phyloP scores from a whole-genome alignment of 92 coral and sea anemone genomes.

The Palythoa caribaeorum region DNA sequence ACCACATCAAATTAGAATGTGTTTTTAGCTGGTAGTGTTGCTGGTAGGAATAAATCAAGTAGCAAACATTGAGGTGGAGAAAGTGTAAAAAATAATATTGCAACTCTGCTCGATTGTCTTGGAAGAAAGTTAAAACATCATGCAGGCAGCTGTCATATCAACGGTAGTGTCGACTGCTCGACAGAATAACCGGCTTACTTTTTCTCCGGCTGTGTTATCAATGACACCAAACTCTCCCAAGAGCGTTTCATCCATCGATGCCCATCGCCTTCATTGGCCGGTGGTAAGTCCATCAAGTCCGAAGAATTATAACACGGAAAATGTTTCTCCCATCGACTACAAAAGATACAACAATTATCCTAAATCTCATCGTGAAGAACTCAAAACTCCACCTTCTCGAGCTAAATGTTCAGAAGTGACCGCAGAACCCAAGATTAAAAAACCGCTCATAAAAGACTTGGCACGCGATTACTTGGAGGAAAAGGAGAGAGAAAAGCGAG shows the following conservation, averaged over 20 bases:
- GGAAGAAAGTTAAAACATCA: not conserved
- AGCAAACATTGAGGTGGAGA: not conserved
- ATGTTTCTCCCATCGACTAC: not conserved
- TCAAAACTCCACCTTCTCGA: not conserved
- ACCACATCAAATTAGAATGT: not conserved
- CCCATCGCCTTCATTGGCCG: not conserved
- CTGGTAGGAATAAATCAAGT: not conserved
- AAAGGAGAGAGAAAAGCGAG: not conserved
- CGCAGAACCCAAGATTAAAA: not conserved
- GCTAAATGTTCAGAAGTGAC: not conserved
- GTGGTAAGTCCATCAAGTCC: not conserved
- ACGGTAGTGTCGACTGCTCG: slow-evolving; percentile 11
- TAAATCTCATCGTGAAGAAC: not conserved
- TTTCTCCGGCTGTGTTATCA: not conserved
- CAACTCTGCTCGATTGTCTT: not conserved
- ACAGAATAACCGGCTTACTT: not conserved
- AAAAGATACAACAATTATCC: not conserved
- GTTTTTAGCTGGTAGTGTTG: not conserved
- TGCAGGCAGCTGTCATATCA: slow-evolving; percentile 13
- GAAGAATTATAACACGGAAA: not conserved
- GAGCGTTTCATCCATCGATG: not conserved
- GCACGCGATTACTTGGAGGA: slow-evolving; percentile 9
- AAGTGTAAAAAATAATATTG: not conserved
- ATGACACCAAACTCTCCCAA: not conserved
- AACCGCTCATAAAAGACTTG: slow-evolving; percentile 20